Evolutionary conservation across 2,113 vertebrate genomes (phyloP).

Genomic region (Spea multiplicata): DNA sequence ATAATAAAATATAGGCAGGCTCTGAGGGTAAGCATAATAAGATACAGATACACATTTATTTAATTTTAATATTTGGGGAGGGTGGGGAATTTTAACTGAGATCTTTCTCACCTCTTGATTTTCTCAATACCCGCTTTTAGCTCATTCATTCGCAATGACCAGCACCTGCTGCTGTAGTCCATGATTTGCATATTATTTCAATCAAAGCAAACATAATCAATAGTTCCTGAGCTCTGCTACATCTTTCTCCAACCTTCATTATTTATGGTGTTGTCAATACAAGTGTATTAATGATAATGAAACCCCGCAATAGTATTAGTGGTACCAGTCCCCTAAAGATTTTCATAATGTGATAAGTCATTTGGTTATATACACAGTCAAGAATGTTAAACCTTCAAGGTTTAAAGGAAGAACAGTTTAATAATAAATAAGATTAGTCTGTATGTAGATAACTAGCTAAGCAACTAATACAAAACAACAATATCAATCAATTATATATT

Average conservation of each 20-base stretch:
- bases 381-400: background rate
- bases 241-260: constrained; percentile 18
- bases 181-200: constrained; percentile 26
- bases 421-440: background rate
- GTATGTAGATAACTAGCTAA: no score
- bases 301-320: background rate
- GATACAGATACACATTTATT: no score
- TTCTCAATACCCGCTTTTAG: no score
- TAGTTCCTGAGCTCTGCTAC: background rate
- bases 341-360: background rate
- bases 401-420: background rate
- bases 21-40: no score
- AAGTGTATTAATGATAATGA: constrained; percentile 28
- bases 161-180: background rate
- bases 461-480: no score
- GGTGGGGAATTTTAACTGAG: no score
- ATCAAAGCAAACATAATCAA: constrained; percentile 21
- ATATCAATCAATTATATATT: no score
- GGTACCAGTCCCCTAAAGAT: background rate
- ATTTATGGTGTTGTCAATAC: no score
- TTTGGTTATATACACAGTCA: background rate
- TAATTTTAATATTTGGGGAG: no score
- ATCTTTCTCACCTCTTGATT: no score
- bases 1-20: no score
- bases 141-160: constrained; percentile 1